phyloP scores from a whole-genome alignment of 1,140 invertebrate genomes.

The Conopomorpha cramerella region DNA sequence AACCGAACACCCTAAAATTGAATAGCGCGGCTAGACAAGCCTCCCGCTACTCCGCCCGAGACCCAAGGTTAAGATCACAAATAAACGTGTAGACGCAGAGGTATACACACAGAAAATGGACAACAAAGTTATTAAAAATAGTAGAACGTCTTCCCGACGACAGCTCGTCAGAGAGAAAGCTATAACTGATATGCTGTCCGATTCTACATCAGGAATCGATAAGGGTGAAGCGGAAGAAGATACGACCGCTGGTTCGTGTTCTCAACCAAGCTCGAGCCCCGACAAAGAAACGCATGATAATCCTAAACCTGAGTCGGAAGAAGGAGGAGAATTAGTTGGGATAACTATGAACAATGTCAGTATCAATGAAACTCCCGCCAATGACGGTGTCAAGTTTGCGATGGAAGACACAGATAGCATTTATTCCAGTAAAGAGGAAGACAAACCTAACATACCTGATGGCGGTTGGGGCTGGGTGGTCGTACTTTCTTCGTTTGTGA shows the following conservation, averaged over 20 bases:
- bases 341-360: no score
- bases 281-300: constrained; percentile 10
- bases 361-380: no score
- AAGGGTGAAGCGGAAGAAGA: constrained; percentile 29
- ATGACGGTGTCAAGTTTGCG: constrained; percentile 17
- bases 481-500: constrained; percentile 80
- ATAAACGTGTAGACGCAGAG: no score
- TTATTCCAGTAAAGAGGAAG: constrained; percentile 14
- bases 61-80: constrained; percentile 55
- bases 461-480: constrained; percentile 89
- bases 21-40: constrained; percentile 44
- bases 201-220: constrained; percentile 44
- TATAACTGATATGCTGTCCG: constrained; percentile 34
- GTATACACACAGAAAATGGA: no score
- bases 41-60: constrained; percentile 49
- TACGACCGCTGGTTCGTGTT: constrained; percentile 23
- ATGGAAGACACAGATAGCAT: constrained; percentile 22
- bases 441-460: constrained; percentile 66
- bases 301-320: not conserved
- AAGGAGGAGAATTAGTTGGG: no score
- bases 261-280: no score
- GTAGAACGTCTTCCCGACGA: constrained; percentile 30
- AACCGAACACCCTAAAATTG: constrained; percentile 40
- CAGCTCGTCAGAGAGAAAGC: constrained; percentile 14
- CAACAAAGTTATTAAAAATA: constrained; percentile 17